Conservation (phyloP, 1,140 invertebrate genomes). For the Drosophila micromelanica region DNA sequence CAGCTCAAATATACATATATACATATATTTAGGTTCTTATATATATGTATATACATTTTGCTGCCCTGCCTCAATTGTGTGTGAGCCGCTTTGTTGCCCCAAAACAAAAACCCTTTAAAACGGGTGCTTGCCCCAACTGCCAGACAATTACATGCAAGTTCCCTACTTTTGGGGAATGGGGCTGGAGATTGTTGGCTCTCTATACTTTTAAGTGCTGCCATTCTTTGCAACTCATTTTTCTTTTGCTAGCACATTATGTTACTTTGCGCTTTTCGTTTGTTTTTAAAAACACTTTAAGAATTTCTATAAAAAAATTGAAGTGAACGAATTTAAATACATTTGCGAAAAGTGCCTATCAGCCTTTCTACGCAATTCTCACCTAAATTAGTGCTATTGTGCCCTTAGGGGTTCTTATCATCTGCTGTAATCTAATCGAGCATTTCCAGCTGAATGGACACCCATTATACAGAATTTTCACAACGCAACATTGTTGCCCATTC, state of each 20-base stretch:
- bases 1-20: not conserved
- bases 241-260: slow-evolving; percentile 25
- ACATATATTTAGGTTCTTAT: slow-evolving; percentile 8
- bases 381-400: not conserved
- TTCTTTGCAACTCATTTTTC: slow-evolving; percentile 18
- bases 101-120: slow-evolving; percentile 43
- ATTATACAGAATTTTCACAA: slow-evolving; percentile 6
- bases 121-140: slow-evolving; percentile 22
- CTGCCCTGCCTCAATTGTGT: slow-evolving; percentile 12
- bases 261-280: not conserved
- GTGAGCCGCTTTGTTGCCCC: slow-evolving; percentile 22
- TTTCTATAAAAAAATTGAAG: not conserved
- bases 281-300: not conserved
- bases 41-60: slow-evolving; percentile 6
- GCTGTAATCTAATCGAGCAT: not conserved
- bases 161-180: not conserved
- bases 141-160: slow-evolving; percentile 31
- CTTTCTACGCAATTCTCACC: slow-evolving; percentile 4
- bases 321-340: too few relatives aligned
- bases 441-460: slow-evolving; percentile 19
- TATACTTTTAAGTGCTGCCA: slow-evolving; percentile 40
- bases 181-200: not conserved
- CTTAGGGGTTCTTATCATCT: not conserved
- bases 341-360: too few relatives aligned
- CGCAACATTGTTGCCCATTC: slow-evolving; percentile 11